These are phyloP conservation scores for Goniozus legneri DNA, from an alignment of 1,140 invertebrate genomes.

Conservation along the genomic window DNA sequence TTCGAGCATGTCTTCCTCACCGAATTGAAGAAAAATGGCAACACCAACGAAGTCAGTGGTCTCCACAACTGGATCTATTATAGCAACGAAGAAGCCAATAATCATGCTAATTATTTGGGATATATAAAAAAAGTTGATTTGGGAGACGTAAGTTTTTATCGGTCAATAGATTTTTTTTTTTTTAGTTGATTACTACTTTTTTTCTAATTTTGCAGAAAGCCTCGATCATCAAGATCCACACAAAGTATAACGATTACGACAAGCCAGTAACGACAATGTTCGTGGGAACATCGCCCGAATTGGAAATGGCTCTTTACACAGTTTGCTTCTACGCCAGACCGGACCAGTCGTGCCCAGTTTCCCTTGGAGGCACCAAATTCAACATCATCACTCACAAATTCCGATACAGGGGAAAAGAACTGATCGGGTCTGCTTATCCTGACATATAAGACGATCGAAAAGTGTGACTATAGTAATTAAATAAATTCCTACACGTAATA, in stretches of 20 bases:
- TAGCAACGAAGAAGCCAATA: conserved; percentile 65
- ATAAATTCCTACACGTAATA: too few species aligned
- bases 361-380: conserved; percentile 66
- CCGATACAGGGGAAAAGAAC: conserved; percentile 68
- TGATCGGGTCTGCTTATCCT: conserved; percentile 77
- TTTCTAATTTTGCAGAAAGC: conserved; percentile 66
- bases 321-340: conserved; percentile 75
- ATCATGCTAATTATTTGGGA: conserved; percentile 73
- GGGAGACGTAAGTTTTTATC: conserved; percentile 60
- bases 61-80: conserved; percentile 91
- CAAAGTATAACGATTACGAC: conserved; percentile 67
- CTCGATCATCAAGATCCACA: conserved; percentile 72
- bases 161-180: conserved; percentile 8
- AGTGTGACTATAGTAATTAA: not conserved
- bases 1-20: conserved; percentile 87
- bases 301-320: conserved; percentile 88
- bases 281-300: conserved; percentile 87
- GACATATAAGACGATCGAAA: conserved; percentile 21
- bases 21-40: conserved; percentile 65
- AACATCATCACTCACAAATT: conserved; percentile 72
- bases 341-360: conserved; percentile 68
- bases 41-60: conserved; percentile 64
- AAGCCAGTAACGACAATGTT: conserved; percentile 81
- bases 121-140: conserved; percentile 72
- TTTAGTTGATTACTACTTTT: not conserved